Evolutionary conservation across 1,140 invertebrate genomes (phyloP), one percentile per base, ranked within the genome.

Genomic region (Sogatella furcifera): DNA sequence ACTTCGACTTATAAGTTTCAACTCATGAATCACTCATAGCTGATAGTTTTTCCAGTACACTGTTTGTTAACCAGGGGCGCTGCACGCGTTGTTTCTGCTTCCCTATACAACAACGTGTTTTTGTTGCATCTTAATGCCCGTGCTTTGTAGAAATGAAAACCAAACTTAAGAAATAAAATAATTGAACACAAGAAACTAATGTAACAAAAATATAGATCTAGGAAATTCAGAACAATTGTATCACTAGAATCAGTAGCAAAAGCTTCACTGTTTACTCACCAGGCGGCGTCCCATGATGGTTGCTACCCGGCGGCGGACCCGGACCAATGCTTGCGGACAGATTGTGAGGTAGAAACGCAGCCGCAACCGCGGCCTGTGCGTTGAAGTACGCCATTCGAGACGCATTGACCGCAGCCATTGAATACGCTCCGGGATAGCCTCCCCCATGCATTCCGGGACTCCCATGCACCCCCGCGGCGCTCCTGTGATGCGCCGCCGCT

Each of bases 331-430:
- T 60, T 8, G 57, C 62, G n/a, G 57, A 62, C 21, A 63, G 19
- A 15, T 81, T 81, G 62, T 84, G 83, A 17, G 85, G 89, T 62
- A 91, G 77, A 76, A 92, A 92, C 52, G 88, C 88, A 6, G 88
- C 88, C 1, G 89, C 88, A n/a, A 90, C 88, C 10, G 89, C 88
- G 19, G 89, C 88, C 71, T 90, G 89, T 31, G 89, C 88, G 74
- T 91, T 90, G 69, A 90, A 85, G 67, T 90, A 90, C n/a, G 87
- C 87, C 78, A 89, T 89, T 62, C 88, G 76, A 61, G 83, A 85
- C 44, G 88, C 68, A 34, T 64, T 66, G 15, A 68, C 86, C 52
- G 82, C 78, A 65, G 83, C 83, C 62, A 81, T 73, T 31, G 81
- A 81, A 59, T 73, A 73, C 9, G 34, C 34, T 10, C 73, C 72